phyloP scores from a whole-genome alignment of 2,113 vertebrate genomes.

The Ascaphus truei region DNA sequence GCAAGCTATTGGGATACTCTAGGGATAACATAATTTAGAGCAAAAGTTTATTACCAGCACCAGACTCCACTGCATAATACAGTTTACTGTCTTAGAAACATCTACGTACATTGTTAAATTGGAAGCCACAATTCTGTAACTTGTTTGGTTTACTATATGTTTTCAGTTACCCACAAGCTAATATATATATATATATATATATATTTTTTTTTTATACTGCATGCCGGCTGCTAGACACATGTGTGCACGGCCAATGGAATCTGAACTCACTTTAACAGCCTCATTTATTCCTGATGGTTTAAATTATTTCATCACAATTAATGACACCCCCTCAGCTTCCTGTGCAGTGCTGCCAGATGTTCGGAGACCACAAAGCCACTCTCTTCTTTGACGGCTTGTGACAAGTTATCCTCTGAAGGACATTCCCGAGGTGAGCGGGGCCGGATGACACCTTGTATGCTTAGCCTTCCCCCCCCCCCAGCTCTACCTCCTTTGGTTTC shows the following conservation, averaged over 20 bases:
- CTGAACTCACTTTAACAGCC: constrained; percentile 90
- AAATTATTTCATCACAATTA: constrained; percentile 99
- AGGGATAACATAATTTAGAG: constrained; percentile 17
- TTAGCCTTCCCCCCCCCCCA: constrained; percentile 55
- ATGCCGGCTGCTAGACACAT: constrained; percentile 73
- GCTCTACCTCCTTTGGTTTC: constrained; percentile 57
- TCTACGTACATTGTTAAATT: constrained; percentile 57
- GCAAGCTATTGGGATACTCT: constrained; percentile 3
- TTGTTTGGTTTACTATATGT: constrained; percentile 68
- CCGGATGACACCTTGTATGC: constrained; percentile 72
- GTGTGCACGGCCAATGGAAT: constrained; percentile 75
- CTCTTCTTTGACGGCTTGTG: constrained; percentile 79
- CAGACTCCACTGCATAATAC: constrained; percentile 41
- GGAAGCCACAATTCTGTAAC: constrained; percentile 59
- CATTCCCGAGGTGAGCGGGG: constrained; percentile 62
- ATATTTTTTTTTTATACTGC: constrained; percentile 54
- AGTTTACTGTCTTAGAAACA: constrained; percentile 44
- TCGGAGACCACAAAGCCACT: constrained; percentile 87
- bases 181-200: constrained; percentile 60
- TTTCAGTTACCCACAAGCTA: constrained; percentile 71
- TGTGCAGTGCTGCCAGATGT: constrained; percentile 90
- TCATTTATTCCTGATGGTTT: constrained; percentile 98
- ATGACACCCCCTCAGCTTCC: constrained; percentile 90
- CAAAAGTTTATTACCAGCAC: constrained; percentile 41
- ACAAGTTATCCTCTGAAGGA: constrained; percentile 92